Percentiles rank a stretch among this genome's conserved stretches.
Conservation (phyloP, 2,113 vertebrate genomes). For the Oophaga pumilio region DNA sequence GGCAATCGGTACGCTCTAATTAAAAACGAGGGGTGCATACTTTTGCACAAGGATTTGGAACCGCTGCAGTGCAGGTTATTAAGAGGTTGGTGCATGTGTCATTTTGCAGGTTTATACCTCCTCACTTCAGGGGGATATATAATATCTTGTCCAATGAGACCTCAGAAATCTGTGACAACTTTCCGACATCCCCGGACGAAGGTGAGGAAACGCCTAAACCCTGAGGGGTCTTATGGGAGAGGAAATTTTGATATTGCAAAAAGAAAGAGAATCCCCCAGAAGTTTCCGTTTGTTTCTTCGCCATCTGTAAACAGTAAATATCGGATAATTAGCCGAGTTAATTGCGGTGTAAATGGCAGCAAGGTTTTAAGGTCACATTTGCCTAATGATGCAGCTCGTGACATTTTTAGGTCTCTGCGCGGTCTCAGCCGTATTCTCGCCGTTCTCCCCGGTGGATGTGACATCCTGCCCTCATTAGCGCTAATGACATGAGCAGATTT, state of each 20-base stretch:
- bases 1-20: too few species aligned
- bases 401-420: slow-evolving; percentile 34
- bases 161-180: background rate
- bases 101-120: background rate
- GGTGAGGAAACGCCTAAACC: background rate
- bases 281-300: background rate
- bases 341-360: slow-evolving; percentile 41
- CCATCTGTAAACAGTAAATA: slow-evolving; percentile 4
- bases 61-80: background rate
- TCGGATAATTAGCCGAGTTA: slow-evolving; percentile 51
- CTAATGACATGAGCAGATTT: slow-evolving; percentile 48
- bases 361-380: slow-evolving; percentile 55
- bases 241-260: background rate
- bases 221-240: background rate
- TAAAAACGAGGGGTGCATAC: background rate
- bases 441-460: slow-evolving; percentile 20
- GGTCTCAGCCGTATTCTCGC: background rate
- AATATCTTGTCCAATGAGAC: background rate
- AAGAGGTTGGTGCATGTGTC: background rate
- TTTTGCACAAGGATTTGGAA: background rate
- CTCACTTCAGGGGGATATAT: background rate
- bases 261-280: background rate
- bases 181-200: background rate
- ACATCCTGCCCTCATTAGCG: slow-evolving; percentile 56
- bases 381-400: slow-evolving; percentile 50